Conservation (phyloP, 2,113 vertebrate species). For the Hipposideros armiger region DNA sequence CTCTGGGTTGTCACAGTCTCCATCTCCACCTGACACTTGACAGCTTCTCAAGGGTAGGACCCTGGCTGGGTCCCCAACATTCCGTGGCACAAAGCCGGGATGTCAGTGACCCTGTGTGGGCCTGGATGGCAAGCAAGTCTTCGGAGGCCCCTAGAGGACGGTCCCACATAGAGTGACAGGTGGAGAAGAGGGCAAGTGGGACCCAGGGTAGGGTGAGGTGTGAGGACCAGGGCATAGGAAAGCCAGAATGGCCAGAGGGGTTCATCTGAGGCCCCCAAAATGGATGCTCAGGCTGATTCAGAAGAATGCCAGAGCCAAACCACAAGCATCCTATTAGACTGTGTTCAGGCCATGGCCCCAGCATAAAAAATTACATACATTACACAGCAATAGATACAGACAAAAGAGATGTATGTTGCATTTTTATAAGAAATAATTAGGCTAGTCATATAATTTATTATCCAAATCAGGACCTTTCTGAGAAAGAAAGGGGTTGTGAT, state of each 20-base stretch:
- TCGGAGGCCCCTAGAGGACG: neutral
- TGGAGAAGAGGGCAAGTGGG: neutral
- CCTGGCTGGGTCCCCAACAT: neutral
- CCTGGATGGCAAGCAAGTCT: neutral
- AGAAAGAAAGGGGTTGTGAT: neutral
- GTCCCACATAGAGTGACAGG: neutral
- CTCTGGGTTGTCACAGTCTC: neutral
- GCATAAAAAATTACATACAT: neutral
- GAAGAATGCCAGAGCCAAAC: neutral
- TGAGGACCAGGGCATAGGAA: neutral
- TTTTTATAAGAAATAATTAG: conserved; percentile 27
- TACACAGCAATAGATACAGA: neutral
- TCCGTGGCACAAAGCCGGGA: neutral
- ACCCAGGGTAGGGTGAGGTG: neutral
- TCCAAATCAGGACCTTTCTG: conserved; percentile 25
- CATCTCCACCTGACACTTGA: neutral
- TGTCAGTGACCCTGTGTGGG: neutral
- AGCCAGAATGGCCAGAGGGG: neutral
- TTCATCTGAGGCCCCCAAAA: neutral
- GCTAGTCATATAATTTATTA: neutral
- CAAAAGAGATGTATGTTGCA: neutral
- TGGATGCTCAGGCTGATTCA: neutral
- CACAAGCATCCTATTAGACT: neutral
- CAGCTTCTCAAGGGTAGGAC: neutral
- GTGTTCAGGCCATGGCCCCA: neutral